Base-by-base conservation (phyloP, 2,888 invertebrate genomes). In the Tipula helvola region DNA sequence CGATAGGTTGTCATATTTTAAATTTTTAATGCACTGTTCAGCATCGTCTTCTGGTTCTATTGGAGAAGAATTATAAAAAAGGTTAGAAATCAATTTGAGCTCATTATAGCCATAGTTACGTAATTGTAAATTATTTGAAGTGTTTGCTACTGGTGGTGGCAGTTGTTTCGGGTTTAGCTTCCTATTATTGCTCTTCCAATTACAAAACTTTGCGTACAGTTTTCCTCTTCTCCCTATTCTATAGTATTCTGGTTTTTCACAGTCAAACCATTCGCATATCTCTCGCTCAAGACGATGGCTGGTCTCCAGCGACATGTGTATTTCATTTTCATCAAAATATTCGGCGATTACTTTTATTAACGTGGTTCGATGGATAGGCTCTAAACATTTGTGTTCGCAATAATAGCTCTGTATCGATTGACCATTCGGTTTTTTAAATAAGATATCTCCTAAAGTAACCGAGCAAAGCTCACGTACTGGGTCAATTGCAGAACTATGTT, bases 1-100 rank as follows among this genome's bases (percentile, higher is more conserved):
- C 41, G 87, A 87, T 86, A 88, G 86, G 57, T 88, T 88, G 47
- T 88, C 88, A 84, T 57, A 87, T 87, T 88, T 88, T 18, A 88
- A 71, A 8, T 87, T 85, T 52, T 87, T 86, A 7, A 88, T 18
- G 71, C 88, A 88, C 16, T 28, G 47, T 71, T 88, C 88, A n/a
- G n/a, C n/a, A n/a, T n/a, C n/a, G n/a, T n/a, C n/a, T n/a, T n/a
- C n/a, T n/a, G n/a, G n/a, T n/a, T n/a, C n/a, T n/a, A n/a, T n/a
- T n/a, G n/a, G n/a, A n/a, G n/a, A n/a, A n/a, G n/a, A n/a, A n/a
- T n/a, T n/a, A n/a, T n/a, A n/a, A n/a, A n/a, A n/a, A n/a, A n/a
- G n/a, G n/a, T n/a, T n/a, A n/a, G n/a, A n/a, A 28, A n/a, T n/a
- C n/a, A n/a, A n/a, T n/a, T n/a, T n/a, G n/a, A n/a, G n/a, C n/a